A percentile compares a stretch with the other conserved stretches of the same genome.
Evolutionary conservation across 2,888 invertebrate species (phyloP).

Genomic region (Antheraea yamamai): DNA sequence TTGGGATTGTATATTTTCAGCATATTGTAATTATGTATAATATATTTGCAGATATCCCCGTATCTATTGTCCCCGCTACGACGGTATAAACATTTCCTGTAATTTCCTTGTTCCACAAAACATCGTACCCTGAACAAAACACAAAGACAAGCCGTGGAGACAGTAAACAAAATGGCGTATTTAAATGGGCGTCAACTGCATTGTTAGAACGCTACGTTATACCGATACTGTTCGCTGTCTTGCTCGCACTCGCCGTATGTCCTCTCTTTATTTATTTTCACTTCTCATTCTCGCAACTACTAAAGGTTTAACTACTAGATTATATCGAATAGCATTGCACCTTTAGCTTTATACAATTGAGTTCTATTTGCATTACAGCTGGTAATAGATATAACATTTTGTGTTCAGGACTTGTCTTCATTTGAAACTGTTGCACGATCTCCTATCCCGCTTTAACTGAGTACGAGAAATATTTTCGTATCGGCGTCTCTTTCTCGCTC

Average conservation of each 20-base stretch:
- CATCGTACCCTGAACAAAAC: slow-evolving; percentile 73
- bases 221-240: slow-evolving; percentile 52
- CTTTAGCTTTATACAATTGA: slow-evolving; percentile 31
- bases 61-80: slow-evolving; percentile 46
- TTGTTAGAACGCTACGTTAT: slow-evolving; percentile 63
- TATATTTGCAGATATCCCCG: not conserved
- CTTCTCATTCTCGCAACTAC: slow-evolving; percentile 45
- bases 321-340: slow-evolving; percentile 31
- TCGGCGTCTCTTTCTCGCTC: slow-evolving; percentile 62
- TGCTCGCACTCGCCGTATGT: slow-evolving; percentile 51
- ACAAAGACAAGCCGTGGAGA: slow-evolving; percentile 70
- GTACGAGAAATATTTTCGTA: slow-evolving; percentile 63
- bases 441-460: slow-evolving; percentile 58
- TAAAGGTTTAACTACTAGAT: slow-evolving; percentile 46
- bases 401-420: slow-evolving; percentile 24
- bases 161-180: slow-evolving; percentile 82
- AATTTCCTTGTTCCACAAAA: slow-evolving; percentile 75
- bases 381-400: not conserved
- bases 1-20: too few relatives aligned
- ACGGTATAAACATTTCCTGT: slow-evolving; percentile 76
- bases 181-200: slow-evolving; percentile 81
- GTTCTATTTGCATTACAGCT: slow-evolving; percentile 32
- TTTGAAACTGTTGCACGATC: slow-evolving; percentile 72
- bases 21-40: not conserved
- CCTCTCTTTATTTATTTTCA: slow-evolving; percentile 58